Evolutionary conservation across 1,140 invertebrate genomes (phyloP), one percentile per base, ranked within the genome.

Genomic region (Drosophila elegans): DNA sequence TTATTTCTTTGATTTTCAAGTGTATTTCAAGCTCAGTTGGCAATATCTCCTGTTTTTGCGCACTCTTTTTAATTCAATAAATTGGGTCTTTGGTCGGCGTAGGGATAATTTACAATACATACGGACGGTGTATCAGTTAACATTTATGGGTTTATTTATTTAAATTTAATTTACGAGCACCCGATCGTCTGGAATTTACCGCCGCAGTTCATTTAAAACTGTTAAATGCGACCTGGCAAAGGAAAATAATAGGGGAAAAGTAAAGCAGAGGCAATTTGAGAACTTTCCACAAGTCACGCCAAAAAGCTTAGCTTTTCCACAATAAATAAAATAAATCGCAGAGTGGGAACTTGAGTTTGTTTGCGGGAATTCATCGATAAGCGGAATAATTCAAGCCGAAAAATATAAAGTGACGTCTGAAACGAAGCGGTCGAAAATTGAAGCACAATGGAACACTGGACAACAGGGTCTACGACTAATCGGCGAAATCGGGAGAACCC

Each of bases 91-190:
- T 32, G 45, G 49, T 60, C 29, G 29, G 2, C 27, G 13, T n/a
- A 57, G 11, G 27, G 21, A 62, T 3, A 49, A 41, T 27, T 9
- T 38, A 32, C 38, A 56, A 59, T 34, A 51, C 46, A 57, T 49
- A 29, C 55, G 61, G 46, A 71, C 59, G 29, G 49, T 38, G 71
- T 34, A 71, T 71, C 63, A 56, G 45, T 42, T 62, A 78, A 57
- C 51, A 52, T 74, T 63, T 27, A 81, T 81, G 78, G 74, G 56
- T 67, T 81, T 75, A 75, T 81, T 77, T 81, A 74, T 68, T 75
- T 71, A 68, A 78, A 67, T 63, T 46, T 49, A 78, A 81, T 86
- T 71, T 80, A 67, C 67, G 36, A 72, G 64, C 63, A 52, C 54
- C 56, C 74, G 32, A 61, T 75, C 41, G 57, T 48, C 52, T 60